Evolutionary conservation across 64 coral and sea anemone species (phyloP).

Genomic region (Montipora capricornis): DNA sequence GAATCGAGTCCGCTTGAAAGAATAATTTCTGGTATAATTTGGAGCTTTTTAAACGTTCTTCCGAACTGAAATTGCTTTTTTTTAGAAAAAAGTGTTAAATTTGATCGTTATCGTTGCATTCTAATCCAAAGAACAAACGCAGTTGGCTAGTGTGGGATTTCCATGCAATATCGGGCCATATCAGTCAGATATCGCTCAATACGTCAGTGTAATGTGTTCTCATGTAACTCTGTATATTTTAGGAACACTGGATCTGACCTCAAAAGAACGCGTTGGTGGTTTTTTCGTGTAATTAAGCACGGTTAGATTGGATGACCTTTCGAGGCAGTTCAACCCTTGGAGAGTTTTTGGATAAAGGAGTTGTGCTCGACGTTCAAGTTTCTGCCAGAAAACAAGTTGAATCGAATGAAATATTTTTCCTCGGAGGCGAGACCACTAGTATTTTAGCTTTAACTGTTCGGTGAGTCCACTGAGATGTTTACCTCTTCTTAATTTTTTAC

Average conservation of each 20-base stretch:
- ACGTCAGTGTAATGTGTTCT: background rate
- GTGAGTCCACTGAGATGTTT: background rate
- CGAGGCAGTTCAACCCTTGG: too few relatives aligned
- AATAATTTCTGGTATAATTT: background rate
- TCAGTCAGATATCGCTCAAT: background rate
- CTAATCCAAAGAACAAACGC: background rate
- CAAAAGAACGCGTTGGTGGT: background rate
- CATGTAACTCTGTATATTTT: constrained; percentile 1
- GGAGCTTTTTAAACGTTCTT: background rate
- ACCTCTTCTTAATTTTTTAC: background rate
- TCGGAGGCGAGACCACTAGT: too few relatives aligned
- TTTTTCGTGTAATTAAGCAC: background rate
- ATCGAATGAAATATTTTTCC: too few relatives aligned
- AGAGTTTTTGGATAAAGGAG: too few relatives aligned
- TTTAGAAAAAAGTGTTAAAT: background rate
- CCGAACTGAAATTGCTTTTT: background rate
- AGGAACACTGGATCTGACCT: background rate
- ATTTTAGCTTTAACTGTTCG: background rate
- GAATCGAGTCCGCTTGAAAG: background rate
- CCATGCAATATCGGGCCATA: background rate
- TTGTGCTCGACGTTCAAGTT: too few relatives aligned
- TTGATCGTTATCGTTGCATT: background rate
- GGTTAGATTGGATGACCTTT: too few relatives aligned
- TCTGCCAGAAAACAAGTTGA: too few relatives aligned
- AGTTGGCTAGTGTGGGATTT: background rate